These are phyloP conservation scores for Galerucella calmariensis DNA, from an alignment of 2,888 invertebrate species.

Conservation along the genomic window DNA sequence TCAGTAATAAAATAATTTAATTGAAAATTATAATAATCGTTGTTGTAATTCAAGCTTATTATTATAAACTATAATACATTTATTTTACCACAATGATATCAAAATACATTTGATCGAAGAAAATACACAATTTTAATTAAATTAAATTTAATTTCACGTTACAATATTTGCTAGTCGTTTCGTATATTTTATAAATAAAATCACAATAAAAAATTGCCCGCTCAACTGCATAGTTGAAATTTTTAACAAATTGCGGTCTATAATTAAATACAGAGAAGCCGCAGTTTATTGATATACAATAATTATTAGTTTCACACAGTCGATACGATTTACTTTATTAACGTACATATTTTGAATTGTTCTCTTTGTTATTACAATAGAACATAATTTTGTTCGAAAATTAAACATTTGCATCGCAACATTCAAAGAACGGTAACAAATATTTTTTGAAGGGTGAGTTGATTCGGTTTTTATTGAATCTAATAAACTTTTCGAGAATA, in stretches of 20 bases:
- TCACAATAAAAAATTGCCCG: background rate
- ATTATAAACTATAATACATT: background rate
- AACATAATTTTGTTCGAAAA: background rate
- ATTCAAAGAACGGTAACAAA: background rate
- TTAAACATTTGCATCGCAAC: background rate
- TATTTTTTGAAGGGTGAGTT: background rate
- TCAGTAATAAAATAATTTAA: too few species aligned
- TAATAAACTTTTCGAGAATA: background rate
- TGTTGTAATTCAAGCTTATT: conserved; percentile 1
- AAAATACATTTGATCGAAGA: background rate
- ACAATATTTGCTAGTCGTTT: background rate
- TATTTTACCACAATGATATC: background rate
- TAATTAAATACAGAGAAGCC: background rate
- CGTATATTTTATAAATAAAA: background rate
- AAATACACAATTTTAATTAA: background rate
- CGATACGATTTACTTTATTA: conserved; percentile 6
- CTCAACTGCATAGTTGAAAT: background rate
- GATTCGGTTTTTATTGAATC: background rate
- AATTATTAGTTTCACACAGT: background rate
- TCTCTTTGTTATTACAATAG: background rate
- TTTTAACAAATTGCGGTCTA: background rate
- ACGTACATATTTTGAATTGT: conserved; percentile 2
- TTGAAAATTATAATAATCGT: too few species aligned
- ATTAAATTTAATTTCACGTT: background rate
- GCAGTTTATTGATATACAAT: background rate